phyloP scores from a whole-genome alignment of 2,888 invertebrate species.

The Drosophila infuscata region DNA sequence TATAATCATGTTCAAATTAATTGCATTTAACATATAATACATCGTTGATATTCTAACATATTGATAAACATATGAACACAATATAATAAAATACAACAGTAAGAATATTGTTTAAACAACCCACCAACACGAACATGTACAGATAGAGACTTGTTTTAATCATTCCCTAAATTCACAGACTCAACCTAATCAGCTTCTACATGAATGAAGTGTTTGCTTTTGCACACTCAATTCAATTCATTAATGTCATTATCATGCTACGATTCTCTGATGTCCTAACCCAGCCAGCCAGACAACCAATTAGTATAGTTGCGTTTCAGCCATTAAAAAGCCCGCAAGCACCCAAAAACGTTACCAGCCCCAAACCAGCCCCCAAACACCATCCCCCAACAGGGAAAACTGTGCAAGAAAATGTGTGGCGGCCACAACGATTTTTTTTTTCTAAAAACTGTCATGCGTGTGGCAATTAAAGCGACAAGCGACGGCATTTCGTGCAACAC shows the following conservation, averaged over 20 bases:
- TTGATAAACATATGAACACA: not conserved
- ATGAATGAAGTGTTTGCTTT: slow-evolving; percentile 1
- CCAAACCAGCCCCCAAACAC: not conserved
- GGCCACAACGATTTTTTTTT: not conserved
- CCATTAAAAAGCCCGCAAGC: slow-evolving; percentile 38
- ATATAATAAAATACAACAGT: not conserved
- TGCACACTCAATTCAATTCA: not conserved
- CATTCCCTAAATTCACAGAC: not conserved
- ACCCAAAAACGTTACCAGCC: slow-evolving; percentile 5
- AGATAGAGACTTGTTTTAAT: not conserved
- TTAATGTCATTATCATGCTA: not conserved
- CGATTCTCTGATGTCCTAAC: slow-evolving; percentile 1
- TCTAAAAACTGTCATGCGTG: slow-evolving; percentile 54
- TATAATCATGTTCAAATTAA: not conserved
- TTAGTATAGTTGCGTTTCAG: slow-evolving; percentile 44
- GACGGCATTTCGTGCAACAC: slow-evolving; percentile 59
- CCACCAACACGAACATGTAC: not conserved
- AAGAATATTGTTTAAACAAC: not conserved
- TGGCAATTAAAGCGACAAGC: slow-evolving; percentile 58
- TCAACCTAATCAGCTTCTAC: not conserved
- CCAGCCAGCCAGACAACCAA: slow-evolving; percentile 19
- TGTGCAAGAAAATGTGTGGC: slow-evolving; percentile 9
- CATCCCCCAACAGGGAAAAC: not conserved
- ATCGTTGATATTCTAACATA: not conserved
- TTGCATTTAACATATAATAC: not conserved